phyloP scores from a whole-genome alignment of 2,113 vertebrate genomes.

The Tympanuchus pallidicinctus region DNA sequence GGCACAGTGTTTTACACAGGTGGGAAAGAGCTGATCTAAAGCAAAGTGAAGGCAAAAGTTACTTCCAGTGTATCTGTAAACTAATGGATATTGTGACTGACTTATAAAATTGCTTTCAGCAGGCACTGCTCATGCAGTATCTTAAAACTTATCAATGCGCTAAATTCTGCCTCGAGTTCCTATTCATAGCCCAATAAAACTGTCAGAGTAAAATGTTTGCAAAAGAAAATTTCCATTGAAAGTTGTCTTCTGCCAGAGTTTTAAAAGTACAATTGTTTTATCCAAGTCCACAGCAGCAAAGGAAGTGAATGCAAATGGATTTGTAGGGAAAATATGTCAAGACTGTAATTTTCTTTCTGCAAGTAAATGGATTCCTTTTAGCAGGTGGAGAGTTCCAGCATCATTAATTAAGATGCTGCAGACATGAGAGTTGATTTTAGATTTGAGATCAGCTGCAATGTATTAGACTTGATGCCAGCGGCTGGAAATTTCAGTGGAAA shows the following conservation, averaged over 20 bases:
- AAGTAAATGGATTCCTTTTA: constrained; percentile 45
- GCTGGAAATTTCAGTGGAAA: not conserved
- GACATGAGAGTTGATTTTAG: constrained; percentile 2
- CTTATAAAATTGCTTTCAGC: constrained; percentile 8
- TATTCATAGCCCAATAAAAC: constrained; percentile 52
- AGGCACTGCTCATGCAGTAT: not conserved
- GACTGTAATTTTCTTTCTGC: constrained; percentile 38
- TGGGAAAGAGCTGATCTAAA: not conserved
- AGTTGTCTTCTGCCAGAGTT: constrained; percentile 41
- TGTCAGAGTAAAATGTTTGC: constrained; percentile 55
- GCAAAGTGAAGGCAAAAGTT: not conserved
- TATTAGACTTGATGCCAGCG: not conserved
- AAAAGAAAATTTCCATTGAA: constrained; percentile 37
- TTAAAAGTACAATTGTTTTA: constrained; percentile 47
- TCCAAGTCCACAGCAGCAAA: not conserved
- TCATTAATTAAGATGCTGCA: constrained; percentile 52
- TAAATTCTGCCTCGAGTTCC: constrained; percentile 19
- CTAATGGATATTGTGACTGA: not conserved
- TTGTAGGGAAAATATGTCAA: constrained; percentile 38
- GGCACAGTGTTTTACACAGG: not conserved
- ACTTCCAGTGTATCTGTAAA: not conserved
- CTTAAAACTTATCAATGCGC: constrained; percentile 9
- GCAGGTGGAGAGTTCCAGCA: not conserved
- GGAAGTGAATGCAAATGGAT: constrained; percentile 45
- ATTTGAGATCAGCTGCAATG: not conserved